Evolutionary conservation across 2,888 invertebrate species (phyloP), one percentile per base, ranked within the genome.

Genomic region (Agrochola litura): DNA sequence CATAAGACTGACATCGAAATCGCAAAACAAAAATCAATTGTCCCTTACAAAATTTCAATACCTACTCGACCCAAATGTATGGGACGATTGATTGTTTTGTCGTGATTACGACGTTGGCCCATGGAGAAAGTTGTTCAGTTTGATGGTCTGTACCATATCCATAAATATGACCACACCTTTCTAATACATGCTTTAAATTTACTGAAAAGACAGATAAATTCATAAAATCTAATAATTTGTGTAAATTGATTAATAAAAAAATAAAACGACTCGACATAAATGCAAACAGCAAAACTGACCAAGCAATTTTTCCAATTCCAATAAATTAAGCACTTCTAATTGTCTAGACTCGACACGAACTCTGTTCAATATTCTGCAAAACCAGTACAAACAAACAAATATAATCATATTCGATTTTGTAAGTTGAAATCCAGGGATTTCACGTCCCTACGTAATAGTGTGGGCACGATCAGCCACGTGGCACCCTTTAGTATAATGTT

Each of bases 381-480:
- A 73, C 75, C 63, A 52, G 64, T 54, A 81, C 52, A 75, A 83
- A 83, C 84, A 86, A 86, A 88, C 73, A 73, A 81, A 87, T 76
- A 75, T 77, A 89, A 86, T 89, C 89, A 88, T 88, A 88, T 89
- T 88, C 74, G 87, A 90, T 92, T 91, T 90, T 90, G 90, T 89
- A 90, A 87, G 79, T 91, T 89, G 88, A 89, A 91, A 90, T 87
- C 90, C 87, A 76, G 86, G 89, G 90, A 83, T 88, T 90, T 92
- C 90, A 88, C 64, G 81, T 88, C 93, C 92, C 90, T 86, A 86
- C 85, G 76, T 88, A 89, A 92, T 89, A 90, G 87, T 90, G 85
- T 89, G 89, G 90, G 90, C 88, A 89, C 85, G 89, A 91, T 89
- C 90, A 80, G 92, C 86, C 91, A 91, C 92, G 92, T 90, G 92